phyloP scores from a whole-genome alignment of 2,888 invertebrate genomes.

The Acrobasis repandana region DNA sequence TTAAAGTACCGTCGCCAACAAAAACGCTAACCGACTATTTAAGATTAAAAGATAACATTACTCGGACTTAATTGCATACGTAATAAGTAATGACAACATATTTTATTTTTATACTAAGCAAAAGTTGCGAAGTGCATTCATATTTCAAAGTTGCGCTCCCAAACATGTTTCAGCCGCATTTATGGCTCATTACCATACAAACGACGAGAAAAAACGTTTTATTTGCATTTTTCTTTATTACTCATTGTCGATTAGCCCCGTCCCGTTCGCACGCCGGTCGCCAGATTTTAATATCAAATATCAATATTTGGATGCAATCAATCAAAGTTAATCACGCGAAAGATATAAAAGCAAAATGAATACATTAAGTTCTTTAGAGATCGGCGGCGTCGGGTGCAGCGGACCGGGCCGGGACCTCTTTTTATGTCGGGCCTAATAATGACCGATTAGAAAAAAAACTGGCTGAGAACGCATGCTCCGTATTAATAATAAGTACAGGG shows the following conservation, averaged over 20 bases:
- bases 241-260: slow-evolving; percentile 35
- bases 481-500: slow-evolving; percentile 61
- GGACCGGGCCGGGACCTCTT: slow-evolving; percentile 58
- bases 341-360: slow-evolving; percentile 80
- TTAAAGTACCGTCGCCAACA: slow-evolving; percentile 11
- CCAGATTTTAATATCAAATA: slow-evolving; percentile 69
- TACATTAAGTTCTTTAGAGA: slow-evolving; percentile 71
- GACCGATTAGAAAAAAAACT: slow-evolving; percentile 71
- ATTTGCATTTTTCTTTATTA: slow-evolving; percentile 38
- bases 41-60: slow-evolving; percentile 12
- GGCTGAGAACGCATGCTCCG: slow-evolving; percentile 59
- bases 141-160: slow-evolving; percentile 42
- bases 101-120: slow-evolving; percentile 14
- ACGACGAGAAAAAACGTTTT: slow-evolving; percentile 40
- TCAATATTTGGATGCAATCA: slow-evolving; percentile 81
- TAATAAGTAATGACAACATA: slow-evolving; percentile 19
- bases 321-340: slow-evolving; percentile 82
- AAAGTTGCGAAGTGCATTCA: slow-evolving; percentile 24
- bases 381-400: slow-evolving; percentile 64
- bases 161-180: slow-evolving; percentile 49
- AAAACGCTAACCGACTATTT: slow-evolving; percentile 13
- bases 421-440: slow-evolving; percentile 68
- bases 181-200: slow-evolving; percentile 56
- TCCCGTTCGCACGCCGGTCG: slow-evolving; percentile 48
- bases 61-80: slow-evolving; percentile 9